Percentiles rank a stretch among this genome's conserved stretches.
phyloP scores from a whole-genome alignment of 2,888 invertebrate genomes.

The Watsonalla binaria region DNA sequence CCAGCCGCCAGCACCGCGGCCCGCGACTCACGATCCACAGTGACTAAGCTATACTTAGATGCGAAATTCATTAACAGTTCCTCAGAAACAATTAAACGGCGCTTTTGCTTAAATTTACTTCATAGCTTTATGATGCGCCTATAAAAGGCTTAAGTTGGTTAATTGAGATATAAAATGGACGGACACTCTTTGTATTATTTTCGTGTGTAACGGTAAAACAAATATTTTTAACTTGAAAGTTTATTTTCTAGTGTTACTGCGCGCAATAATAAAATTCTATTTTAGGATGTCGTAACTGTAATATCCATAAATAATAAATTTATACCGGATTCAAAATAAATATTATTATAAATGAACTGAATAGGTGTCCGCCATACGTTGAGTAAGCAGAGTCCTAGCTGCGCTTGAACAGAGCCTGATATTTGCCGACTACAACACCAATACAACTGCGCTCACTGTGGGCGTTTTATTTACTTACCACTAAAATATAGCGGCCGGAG shows the following conservation, averaged over 20 bases:
- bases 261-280: too few species aligned
- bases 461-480: conserved; percentile 51
- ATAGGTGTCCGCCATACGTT: too few species aligned
- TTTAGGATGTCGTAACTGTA: too few species aligned
- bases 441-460: conserved; percentile 65
- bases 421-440: conserved; percentile 29
- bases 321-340: too few species aligned
- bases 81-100: not conserved
- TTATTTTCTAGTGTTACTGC: too few species aligned
- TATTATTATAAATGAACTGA: too few species aligned
- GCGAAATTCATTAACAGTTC: not conserved
- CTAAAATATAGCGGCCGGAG: conserved; percentile 41
- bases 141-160: not conserved
- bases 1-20: conserved; percentile 18
- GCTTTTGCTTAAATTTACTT: too few species aligned
- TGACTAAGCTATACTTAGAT: not conserved
- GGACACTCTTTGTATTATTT: not conserved
- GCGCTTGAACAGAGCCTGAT: conserved; percentile 3
- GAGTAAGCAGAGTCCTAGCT: too few species aligned
- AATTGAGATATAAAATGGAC: not conserved
- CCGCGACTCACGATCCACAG: too few species aligned
- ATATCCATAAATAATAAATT: too few species aligned
- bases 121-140: not conserved
- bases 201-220: not conserved
- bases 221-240: too few species aligned